A percentile compares a stretch with the other conserved stretches of the same genome.
phyloP scores from a whole-genome alignment of 2,113 vertebrate species.

The Daphoenositta chrysoptera region DNA sequence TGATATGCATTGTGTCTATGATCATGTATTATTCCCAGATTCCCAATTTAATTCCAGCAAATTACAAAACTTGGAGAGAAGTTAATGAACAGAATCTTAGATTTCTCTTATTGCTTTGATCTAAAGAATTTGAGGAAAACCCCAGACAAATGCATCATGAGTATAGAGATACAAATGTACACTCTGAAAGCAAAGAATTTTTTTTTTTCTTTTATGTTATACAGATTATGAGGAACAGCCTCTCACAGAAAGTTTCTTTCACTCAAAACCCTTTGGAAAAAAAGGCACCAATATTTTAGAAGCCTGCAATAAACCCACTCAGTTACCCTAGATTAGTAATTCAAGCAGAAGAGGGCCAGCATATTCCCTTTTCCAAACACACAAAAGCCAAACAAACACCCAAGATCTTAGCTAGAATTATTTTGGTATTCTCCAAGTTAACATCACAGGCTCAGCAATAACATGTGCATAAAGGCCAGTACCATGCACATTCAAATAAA shows the following conservation, averaged over 20 bases:
- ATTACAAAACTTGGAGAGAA: not conserved
- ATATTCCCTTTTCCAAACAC: not conserved
- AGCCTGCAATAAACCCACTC: not conserved
- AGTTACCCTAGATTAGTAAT: not conserved
- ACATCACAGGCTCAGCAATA: not conserved
- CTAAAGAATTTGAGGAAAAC: not conserved
- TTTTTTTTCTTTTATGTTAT: not conserved
- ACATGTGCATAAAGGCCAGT: not conserved
- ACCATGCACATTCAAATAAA: not conserved
- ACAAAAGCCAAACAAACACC: not conserved
- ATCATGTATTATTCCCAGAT: not conserved
- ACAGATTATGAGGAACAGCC: not conserved
- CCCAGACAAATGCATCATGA: not conserved
- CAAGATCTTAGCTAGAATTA: conserved; percentile 17
- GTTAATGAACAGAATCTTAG: not conserved
- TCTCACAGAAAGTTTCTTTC: not conserved
- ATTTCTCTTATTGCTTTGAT: not conserved
- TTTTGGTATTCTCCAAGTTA: conserved; percentile 11
- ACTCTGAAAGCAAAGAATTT: not conserved
- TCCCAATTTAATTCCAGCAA: conserved; percentile 17
- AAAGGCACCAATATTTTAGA: not conserved
- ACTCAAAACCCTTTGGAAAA: not conserved
- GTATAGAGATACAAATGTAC: not conserved
- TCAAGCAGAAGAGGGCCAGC: not conserved
- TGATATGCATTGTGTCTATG: not conserved